Base-by-base conservation (phyloP, 1,140 invertebrate species). In the Rhizoglyphus robini region DNA sequence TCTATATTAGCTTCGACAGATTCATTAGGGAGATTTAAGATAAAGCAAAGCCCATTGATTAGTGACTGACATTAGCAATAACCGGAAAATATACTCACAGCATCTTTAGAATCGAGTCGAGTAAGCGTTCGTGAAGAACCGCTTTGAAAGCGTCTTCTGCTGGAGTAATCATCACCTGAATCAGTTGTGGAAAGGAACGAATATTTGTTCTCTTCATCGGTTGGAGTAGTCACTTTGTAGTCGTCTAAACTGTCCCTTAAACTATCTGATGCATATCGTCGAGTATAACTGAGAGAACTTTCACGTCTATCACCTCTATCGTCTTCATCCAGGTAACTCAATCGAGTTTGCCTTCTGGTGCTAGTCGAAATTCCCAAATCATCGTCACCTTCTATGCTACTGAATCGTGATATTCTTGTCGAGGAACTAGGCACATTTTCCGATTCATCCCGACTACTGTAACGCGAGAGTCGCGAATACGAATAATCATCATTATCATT, bases 301-400 rank as follows among this genome's bases (percentile, higher is more conserved):
- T 60, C 58, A 60, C 2, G 4, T n/a, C 27, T 2, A 46, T 60
- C 58, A 27, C 3, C 3, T n/a, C 25, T 27, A 46, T 46, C 58
- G 29, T 60, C 58, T 3, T 60, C 58, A 60, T 60, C 30, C 2
- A 60, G 58, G 15, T 60, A 60, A 18, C 61, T 63, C 11, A 63
- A 29, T 49, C 32, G 15, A 2, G 61, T 63, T 1, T 4, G 20
- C 15, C 34, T 18, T 63, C 61, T 23, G 13, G 29, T 30, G 13
- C 23, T 54, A 32, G 32, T 13, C 4, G 30, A 8, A 29, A 4
- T 23, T 1, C 61, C 61, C 20, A 27, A 47, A 34, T 63, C 61
- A 27, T 63, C 61, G 32, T 63, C 61, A 59, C 57, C 57, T 46
- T 47, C 61, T 18, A 27, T n/a, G n/a, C 61, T 63, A 3, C 15